Conservation (phyloP, 1,140 invertebrate genomes). For the Triops longicaudatus region DNA sequence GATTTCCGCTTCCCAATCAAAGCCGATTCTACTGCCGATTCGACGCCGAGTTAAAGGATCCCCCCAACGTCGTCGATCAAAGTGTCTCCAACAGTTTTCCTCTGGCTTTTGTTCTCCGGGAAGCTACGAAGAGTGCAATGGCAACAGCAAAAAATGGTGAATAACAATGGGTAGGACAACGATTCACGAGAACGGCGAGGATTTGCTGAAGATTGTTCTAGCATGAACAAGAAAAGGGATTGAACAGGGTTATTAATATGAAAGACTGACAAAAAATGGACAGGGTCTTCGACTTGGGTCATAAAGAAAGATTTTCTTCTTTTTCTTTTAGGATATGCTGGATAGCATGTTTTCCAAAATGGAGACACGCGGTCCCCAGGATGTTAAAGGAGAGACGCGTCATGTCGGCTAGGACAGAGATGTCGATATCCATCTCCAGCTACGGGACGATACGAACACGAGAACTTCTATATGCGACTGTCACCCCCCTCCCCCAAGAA, state of each 20-base stretch:
- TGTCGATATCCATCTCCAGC: slow-evolving; percentile 2
- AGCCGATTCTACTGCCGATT: slow-evolving; percentile 3
- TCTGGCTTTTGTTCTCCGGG: not conserved
- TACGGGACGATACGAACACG: not conserved
- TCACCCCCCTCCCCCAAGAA: not conserved
- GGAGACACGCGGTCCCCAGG: not conserved
- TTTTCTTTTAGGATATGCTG: not conserved
- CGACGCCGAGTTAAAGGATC: not conserved
- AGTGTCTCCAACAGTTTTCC: slow-evolving; percentile 1
- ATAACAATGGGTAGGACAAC: not conserved
- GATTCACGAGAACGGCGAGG: not conserved
- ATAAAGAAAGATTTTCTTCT: not conserved
- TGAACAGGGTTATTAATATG: slow-evolving; percentile 5
- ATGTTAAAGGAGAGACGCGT: not conserved
- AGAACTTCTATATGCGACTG: not conserved
- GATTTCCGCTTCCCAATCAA: slow-evolving; percentile 14
- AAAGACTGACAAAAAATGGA: not conserved
- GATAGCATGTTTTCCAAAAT: not conserved
- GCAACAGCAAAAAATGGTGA: not conserved
- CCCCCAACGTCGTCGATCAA: not conserved
- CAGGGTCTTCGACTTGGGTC: not conserved
- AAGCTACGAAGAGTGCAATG: not conserved
- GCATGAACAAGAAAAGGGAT: not conserved
- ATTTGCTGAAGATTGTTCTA: not conserved
- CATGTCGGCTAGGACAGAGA: not conserved